Evolutionary conservation across 2,888 invertebrate species (phyloP), one percentile per base, ranked within the genome.

Genomic region (Perithous albicinctus): DNA sequence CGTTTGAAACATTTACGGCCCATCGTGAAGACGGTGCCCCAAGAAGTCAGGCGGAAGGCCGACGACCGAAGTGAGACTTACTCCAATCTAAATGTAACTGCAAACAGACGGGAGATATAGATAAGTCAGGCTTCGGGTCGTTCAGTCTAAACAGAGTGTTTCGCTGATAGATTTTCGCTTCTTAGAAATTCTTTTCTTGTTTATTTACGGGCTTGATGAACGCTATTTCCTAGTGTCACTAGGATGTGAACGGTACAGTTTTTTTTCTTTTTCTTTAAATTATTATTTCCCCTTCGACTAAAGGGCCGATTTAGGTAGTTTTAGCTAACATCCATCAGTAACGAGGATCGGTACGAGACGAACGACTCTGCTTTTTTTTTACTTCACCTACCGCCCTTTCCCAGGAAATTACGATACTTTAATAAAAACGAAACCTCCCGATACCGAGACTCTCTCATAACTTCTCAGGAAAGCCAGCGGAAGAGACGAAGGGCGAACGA

Each of bases 311-410:
- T 69, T 74, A 46, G 78, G 61, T 72, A 76, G 23, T 69, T n/a
- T n/a, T 63, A 51, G 43, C 75, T 56, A 61, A 82, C 82, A 84
- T 84, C 76, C 72, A 78, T 78, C 75, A 67, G 75, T 67, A 64
- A 82, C 81, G 83, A 83, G 83, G 83, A 78, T 80, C 76, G 74
- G 66, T 80, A 74, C 63, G 72, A 74, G 74, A 78, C 72, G 72
- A 81, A 77, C 61, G 70, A 81, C 66, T 81, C 76, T 67, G 61
- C 63, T 59, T 78, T 48, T 26, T 59, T 32, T 67, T 56, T 63
- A n/a, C 70, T 81, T 75, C 77, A 64, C 70, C 74, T 67, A 54
- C 80, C 54, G 78, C 73, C 56, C 77, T 77, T 79, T 77, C 70
- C 70, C 35, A 78, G 43, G 73, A 84, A 84, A 84, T 80, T 80